These are phyloP conservation scores for Lordiphosa andalusiaca DNA, from an alignment of 2,888 invertebrate species.

Conservation along the genomic window DNA sequence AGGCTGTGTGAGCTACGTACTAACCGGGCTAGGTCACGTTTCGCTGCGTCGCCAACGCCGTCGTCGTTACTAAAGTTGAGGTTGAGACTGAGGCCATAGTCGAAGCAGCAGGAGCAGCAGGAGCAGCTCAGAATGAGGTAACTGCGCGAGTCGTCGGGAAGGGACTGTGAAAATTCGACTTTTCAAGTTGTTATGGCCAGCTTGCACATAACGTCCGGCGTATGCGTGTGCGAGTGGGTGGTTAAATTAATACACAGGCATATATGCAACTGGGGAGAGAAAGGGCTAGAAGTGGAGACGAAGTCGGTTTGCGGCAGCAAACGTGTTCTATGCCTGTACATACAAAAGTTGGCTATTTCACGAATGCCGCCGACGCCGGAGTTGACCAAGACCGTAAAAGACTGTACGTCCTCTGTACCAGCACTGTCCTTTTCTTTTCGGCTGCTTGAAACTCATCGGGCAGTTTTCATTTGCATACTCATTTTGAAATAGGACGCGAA, in stretches of 20 bases:
- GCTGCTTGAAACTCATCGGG: conserved; percentile 32
- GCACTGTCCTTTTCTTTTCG: conserved; percentile 33
- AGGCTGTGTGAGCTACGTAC: conserved; percentile 65
- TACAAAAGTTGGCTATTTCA: conserved; percentile 70
- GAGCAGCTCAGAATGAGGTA: conserved; percentile 48
- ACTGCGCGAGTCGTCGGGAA: conserved; percentile 51
- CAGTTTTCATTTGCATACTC: conserved; percentile 41
- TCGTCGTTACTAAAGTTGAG: conserved; percentile 28
- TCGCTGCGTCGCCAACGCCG: conserved; percentile 61
- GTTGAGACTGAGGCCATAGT: conserved; percentile 25
- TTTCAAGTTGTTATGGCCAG: conserved; percentile 62
- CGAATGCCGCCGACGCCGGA: conserved; percentile 58
- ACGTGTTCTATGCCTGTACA: conserved; percentile 49
- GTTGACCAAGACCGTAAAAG: conserved; percentile 61
- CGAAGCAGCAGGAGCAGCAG: conserved; percentile 26
- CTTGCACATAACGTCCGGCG: conserved; percentile 45
- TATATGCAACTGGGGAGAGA: conserved; percentile 38
- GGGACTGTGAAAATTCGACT: conserved; percentile 70
- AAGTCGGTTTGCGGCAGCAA: conserved; percentile 52
- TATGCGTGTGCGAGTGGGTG: conserved; percentile 50
- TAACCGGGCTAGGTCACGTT: conserved; percentile 71
- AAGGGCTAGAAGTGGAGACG: conserved; percentile 45
- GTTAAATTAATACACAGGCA: conserved; percentile 70
- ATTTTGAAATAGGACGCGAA: conserved; percentile 14
- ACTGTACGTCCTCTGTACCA: conserved; percentile 41